These are phyloP conservation scores for Gobio gobio DNA, from an alignment of 2,113 vertebrate species.

Conservation along the genomic window DNA sequence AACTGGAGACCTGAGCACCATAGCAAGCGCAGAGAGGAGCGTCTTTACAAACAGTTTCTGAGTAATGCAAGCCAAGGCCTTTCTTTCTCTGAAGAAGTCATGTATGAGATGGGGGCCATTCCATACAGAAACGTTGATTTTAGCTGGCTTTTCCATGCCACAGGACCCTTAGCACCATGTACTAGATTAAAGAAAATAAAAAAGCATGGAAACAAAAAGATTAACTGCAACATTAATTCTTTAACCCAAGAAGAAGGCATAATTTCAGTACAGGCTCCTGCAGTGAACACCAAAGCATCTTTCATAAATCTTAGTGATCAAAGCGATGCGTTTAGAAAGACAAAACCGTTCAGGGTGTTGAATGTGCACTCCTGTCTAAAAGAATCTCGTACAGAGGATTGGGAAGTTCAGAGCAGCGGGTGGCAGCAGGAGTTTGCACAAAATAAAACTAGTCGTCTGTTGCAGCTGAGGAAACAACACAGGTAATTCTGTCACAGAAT, in stretches of 20 bases:
- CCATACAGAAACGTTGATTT: conserved; percentile 67
- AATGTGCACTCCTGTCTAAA: conserved; percentile 27
- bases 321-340: conserved; percentile 2
- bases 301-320: background rate
- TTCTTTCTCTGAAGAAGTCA: conserved; percentile 75
- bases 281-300: conserved; percentile 14
- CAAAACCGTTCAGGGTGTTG: background rate
- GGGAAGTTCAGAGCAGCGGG: conserved; percentile 42
- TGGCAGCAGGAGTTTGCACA: conserved; percentile 62
- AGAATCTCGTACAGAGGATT: conserved; percentile 12
- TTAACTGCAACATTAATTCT: background rate
- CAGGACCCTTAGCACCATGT: conserved; percentile 49
- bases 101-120: conserved; percentile 67
- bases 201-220: background rate
- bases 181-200: conserved; percentile 34
- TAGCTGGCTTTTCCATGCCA: conserved; percentile 65
- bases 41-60: conserved; percentile 62
- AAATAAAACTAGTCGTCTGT: conserved; percentile 56
- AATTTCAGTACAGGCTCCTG: conserved; percentile 14
- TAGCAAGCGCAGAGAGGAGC: conserved; percentile 37
- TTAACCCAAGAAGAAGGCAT: background rate
- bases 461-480: conserved; percentile 62
- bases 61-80: conserved; percentile 63
- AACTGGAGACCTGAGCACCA: conserved; percentile 29
- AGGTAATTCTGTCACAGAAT: conserved; percentile 62